Percentiles rank a stretch among this genome's conserved stretches.
Evolutionary conservation across 2,888 invertebrate species (phyloP).

Genomic region (Agrilus cyanescens): DNA sequence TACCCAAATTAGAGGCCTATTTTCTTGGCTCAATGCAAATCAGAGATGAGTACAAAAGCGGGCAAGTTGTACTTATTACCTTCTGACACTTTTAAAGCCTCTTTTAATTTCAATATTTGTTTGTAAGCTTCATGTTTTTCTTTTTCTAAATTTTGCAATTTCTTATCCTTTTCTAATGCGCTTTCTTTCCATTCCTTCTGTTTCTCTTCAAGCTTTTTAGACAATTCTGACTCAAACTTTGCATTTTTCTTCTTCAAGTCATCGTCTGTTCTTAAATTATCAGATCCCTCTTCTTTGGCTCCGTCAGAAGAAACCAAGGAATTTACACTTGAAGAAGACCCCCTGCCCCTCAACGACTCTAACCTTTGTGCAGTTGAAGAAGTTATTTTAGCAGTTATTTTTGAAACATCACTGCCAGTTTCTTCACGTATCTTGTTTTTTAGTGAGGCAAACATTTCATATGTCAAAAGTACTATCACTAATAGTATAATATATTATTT

Average conservation of each 20-base stretch:
- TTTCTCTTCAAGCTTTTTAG: slow-evolving; percentile 48
- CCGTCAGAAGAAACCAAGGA: slow-evolving; percentile 34
- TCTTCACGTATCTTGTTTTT: slow-evolving; percentile 86
- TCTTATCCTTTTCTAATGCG: slow-evolving; percentile 47
- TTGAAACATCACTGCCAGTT: slow-evolving; percentile 65
- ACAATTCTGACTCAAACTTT: slow-evolving; percentile 48
- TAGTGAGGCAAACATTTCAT: slow-evolving; percentile 70
- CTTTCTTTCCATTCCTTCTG: slow-evolving; percentile 57
- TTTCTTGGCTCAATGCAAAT: no score
- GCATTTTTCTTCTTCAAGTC: slow-evolving; percentile 35
- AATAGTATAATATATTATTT: no score
- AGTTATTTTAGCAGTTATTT: slow-evolving; percentile 34
- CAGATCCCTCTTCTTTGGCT: slow-evolving; percentile 39
- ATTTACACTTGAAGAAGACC: slow-evolving; percentile 36
- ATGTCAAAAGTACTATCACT: background rate
- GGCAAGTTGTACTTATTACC: slow-evolving; percentile 35
- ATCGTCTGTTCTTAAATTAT: slow-evolving; percentile 36
- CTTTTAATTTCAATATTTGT: slow-evolving; percentile 43
- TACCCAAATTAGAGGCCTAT: no score
- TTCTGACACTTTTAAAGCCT: slow-evolving; percentile 56
- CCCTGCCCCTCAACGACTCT: slow-evolving; percentile 35
- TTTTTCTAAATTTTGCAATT: slow-evolving; percentile 39
- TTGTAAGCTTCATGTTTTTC: slow-evolving; percentile 45
- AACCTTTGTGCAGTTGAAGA: slow-evolving; percentile 41
- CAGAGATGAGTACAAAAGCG: no score